Percentiles rank a stretch among this genome's conserved stretches.
Conservation (phyloP, 1,140 invertebrate species). For the Hycleus cichorii region DNA sequence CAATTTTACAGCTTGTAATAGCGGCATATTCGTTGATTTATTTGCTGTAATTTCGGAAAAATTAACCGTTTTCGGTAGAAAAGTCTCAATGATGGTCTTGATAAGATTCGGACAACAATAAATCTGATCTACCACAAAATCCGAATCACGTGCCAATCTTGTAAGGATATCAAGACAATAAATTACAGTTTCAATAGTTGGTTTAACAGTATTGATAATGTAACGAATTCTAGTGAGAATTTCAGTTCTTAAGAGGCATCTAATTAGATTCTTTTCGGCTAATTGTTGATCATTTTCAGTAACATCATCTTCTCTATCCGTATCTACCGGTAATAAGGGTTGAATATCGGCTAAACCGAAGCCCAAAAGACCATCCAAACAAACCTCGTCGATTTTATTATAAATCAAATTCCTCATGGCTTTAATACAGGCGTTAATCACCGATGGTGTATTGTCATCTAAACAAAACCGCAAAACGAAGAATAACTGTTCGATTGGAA, state of each 20-base stretch:
- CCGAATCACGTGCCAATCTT: slow-evolving; percentile 58
- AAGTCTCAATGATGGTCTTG: slow-evolving; percentile 49
- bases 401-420: slow-evolving; percentile 66
- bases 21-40: slow-evolving; percentile 36
- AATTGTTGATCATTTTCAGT: slow-evolving; percentile 78
- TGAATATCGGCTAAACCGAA: slow-evolving; percentile 58
- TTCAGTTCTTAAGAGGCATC: slow-evolving; percentile 67
- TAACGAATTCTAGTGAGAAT: slow-evolving; percentile 66
- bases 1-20: slow-evolving; percentile 47
- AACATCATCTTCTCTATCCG: slow-evolving; percentile 54
- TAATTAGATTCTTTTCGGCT: slow-evolving; percentile 65
- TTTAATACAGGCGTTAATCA: slow-evolving; percentile 64
- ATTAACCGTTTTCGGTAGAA: slow-evolving; percentile 44
- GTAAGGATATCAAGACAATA: slow-evolving; percentile 64
- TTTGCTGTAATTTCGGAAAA: no score
- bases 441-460: slow-evolving; percentile 69
- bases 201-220: slow-evolving; percentile 57
- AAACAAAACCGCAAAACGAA: slow-evolving; percentile 75
- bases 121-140: slow-evolving; percentile 52
- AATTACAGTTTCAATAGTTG: slow-evolving; percentile 55
- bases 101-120: slow-evolving; percentile 51
- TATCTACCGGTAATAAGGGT: slow-evolving; percentile 51
- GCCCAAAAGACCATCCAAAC: slow-evolving; percentile 59
- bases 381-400: slow-evolving; percentile 69
- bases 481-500: slow-evolving; percentile 63